phyloP scores from a whole-genome alignment of 2,113 vertebrate species.

The Scomber japonicus region DNA sequence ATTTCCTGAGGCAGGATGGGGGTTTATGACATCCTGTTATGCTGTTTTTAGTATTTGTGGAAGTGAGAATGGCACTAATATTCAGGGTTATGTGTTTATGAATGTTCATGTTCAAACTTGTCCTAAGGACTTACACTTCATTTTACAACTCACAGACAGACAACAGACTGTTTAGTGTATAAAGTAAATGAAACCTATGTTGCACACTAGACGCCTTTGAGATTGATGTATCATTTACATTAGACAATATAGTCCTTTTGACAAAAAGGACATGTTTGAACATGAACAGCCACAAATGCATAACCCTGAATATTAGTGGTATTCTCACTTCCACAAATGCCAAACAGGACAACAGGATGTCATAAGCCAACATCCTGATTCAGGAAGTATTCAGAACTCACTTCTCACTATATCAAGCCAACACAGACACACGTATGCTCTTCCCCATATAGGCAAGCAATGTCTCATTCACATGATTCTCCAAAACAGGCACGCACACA shows the following conservation, averaged over 20 bases:
- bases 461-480: constrained; percentile 15
- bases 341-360: constrained; percentile 23
- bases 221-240: background rate
- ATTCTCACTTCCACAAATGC: constrained; percentile 50
- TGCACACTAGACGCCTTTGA: background rate
- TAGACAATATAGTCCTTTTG: background rate
- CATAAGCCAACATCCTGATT: constrained; percentile 33
- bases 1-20: constrained; percentile 42
- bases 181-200: background rate
- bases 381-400: constrained; percentile 37
- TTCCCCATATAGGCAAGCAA: too few species aligned
- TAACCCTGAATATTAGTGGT: background rate
- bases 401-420: constrained; percentile 17
- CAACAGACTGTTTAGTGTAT: too few species aligned
- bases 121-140: background rate
- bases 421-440: constrained; percentile 1
- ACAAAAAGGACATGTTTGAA: too few species aligned
- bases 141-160: background rate
- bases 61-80: constrained; percentile 36
- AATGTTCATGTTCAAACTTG: constrained; percentile 10
- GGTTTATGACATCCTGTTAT: constrained; percentile 37
- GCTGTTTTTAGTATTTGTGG: constrained; percentile 27
- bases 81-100: constrained; percentile 22
- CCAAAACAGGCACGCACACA: background rate
- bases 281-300: too few species aligned